These are phyloP conservation scores for Melinopterus prodromus DNA, from an alignment of 2,888 invertebrate species.

Conservation along the genomic window DNA sequence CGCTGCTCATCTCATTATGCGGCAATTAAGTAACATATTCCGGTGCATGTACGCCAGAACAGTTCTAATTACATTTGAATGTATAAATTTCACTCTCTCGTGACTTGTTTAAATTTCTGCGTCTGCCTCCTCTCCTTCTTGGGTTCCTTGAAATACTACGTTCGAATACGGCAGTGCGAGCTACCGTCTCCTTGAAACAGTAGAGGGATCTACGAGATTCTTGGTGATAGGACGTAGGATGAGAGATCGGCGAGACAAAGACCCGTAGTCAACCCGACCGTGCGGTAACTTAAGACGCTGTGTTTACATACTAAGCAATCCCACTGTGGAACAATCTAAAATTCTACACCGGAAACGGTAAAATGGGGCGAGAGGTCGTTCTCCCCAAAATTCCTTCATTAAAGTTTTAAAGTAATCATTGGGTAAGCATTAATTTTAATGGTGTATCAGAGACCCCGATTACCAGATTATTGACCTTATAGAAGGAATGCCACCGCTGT, in stretches of 20 bases:
- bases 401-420: too few species aligned
- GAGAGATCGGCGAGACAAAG: not conserved
- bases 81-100: not conserved
- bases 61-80: not conserved
- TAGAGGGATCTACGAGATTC: not conserved
- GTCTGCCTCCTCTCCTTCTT: not conserved
- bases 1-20: constrained; percentile 4
- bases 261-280: not conserved
- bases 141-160: not conserved
- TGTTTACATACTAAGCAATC: not conserved
- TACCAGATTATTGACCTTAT: too few species aligned
- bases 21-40: not conserved
- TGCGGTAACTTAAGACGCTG: not conserved
- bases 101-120: not conserved
- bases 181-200: not conserved
- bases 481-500: too few species aligned
- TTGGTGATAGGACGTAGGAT: not conserved
- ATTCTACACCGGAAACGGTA: too few species aligned
- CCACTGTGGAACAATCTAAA: too few species aligned
- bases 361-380: too few species aligned
- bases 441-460: too few species aligned
- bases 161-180: not conserved
- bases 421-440: too few species aligned
- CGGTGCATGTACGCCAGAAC: not conserved
- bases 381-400: too few species aligned